phyloP scores from a whole-genome alignment of 2,797 vertebrate genomes.

The Merluccius polli region DNA sequence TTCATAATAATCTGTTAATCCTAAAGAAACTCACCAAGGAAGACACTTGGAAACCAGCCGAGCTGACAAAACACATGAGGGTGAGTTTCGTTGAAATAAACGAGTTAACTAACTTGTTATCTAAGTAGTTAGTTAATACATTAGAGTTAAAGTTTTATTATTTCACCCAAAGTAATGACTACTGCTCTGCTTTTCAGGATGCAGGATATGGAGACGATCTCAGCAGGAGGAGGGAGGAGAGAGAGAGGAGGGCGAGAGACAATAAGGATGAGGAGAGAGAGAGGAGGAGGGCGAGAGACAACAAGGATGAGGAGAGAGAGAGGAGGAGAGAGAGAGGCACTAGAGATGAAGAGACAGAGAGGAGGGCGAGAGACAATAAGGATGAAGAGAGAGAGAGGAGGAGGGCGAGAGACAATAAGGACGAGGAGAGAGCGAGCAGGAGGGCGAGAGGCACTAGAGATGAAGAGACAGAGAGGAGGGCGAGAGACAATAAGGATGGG shows the following conservation, averaged over 20 bases:
- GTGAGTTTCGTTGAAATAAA: constrained; percentile 55
- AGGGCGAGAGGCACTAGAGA: constrained; percentile 32
- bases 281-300: constrained; percentile 58
- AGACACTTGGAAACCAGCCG: constrained; percentile 92
- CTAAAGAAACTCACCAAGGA: constrained; percentile 80
- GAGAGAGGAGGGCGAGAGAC: constrained; percentile 57
- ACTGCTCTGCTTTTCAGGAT: constrained; percentile 57
- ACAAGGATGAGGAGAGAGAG: constrained; percentile 60
- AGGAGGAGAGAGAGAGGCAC: constrained; percentile 53
- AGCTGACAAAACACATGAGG: constrained; percentile 81
- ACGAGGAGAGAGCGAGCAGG: constrained; percentile 46
- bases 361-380: constrained; percentile 62
- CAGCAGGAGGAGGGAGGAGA: constrained; percentile 61
- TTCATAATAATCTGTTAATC: constrained; percentile 36
- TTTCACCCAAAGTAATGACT: background rate
- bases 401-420: constrained; percentile 43
- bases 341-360: constrained; percentile 53
- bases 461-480: constrained; percentile 9
- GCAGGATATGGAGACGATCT: constrained; percentile 58
- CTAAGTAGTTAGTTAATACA: background rate
- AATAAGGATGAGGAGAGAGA: constrained; percentile 39
- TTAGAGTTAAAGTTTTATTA: background rate
- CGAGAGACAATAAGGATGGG: constrained; percentile 9
- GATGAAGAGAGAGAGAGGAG: constrained; percentile 56
- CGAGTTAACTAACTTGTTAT: background rate